Percentiles rank a stretch among this genome's conserved stretches.
Conservation (phyloP, 2,888 invertebrate genomes). For the Beris chalybata region DNA sequence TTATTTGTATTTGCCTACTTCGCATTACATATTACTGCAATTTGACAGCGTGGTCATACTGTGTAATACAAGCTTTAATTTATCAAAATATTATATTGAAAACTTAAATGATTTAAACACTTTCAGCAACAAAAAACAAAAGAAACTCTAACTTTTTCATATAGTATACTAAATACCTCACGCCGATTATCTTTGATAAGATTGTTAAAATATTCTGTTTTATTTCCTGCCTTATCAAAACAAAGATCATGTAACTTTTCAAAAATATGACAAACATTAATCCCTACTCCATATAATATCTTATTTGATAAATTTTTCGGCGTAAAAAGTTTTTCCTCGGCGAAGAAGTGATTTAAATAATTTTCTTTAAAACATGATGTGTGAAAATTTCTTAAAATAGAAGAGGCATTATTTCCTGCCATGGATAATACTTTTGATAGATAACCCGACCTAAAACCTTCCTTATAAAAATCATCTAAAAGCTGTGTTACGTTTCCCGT, state of each 20-base stretch:
- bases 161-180: constrained; percentile 42
- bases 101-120: too few species aligned
- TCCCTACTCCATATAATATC: constrained; percentile 44
- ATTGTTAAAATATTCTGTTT: constrained; percentile 46
- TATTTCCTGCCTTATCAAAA: constrained; percentile 47
- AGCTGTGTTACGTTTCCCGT: constrained; percentile 45
- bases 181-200: constrained; percentile 42
- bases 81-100: too few species aligned
- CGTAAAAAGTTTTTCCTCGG: constrained; percentile 45
- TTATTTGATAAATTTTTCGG: constrained; percentile 43
- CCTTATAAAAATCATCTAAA: constrained; percentile 43
- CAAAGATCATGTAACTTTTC: constrained; percentile 45
- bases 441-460: constrained; percentile 38
- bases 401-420: constrained; percentile 46
- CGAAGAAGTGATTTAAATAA: constrained; percentile 45
- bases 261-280: constrained; percentile 42
- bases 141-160: constrained; percentile 44
- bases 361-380: too few species aligned
- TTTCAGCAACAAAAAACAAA: too few species aligned
- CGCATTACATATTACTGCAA: too few species aligned
- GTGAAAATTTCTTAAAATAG: constrained; percentile 46
- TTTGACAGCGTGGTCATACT: too few species aligned
- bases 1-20: too few species aligned
- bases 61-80: too few species aligned
- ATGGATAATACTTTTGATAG: constrained; percentile 46